Evolutionary conservation across 2,888 invertebrate genomes (phyloP), one percentile per base, ranked within the genome.

Genomic region (Octodonta nipae): DNA sequence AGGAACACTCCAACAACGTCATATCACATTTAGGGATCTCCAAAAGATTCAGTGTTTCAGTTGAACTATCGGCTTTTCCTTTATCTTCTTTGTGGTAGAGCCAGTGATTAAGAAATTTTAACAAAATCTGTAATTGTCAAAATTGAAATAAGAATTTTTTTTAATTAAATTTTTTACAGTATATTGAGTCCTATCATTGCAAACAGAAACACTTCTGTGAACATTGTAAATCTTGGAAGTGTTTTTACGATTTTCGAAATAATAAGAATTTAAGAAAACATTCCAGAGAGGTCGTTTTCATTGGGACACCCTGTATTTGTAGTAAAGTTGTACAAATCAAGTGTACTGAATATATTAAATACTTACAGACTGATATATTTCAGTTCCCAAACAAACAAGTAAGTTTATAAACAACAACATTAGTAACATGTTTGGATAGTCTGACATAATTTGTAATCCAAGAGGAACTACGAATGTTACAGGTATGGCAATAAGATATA

Each of bases 311-410:
- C n/a, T n/a, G n/a, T 11, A 12, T 30, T n/a, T n/a, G n/a, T n/a
- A n/a, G n/a, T n/a, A n/a, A n/a, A n/a, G n/a, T n/a, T n/a, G n/a
- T n/a, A n/a, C n/a, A 2, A 22, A 4, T 22, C 10, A 22, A 22
- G 10, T 22, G 22, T 11, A 10, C 22, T 4, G 22, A 13, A 5
- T 20, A 26, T 10, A 10, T 25, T 11, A 25, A 11, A 15, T 33
- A 42, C 45, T 42, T 43, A 50, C 50, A 11, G 47, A 49, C 10
- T 41, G 37, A 24, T 46, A 50, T n/a, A 43, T 29, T 28, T 45
- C 47, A 5, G 38, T 26, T 12, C 35, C 22, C 5, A 49, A 16
- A 46, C 47, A 51, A 8, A 27, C 30, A 2, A 43, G 5, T 27
- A 49, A 15, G 20, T 40, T 35, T 12, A 30, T 25, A 13, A 36